Evolutionary conservation across 2,113 vertebrate species (phyloP).

Genomic region (Elephantulus edwardii): DNA sequence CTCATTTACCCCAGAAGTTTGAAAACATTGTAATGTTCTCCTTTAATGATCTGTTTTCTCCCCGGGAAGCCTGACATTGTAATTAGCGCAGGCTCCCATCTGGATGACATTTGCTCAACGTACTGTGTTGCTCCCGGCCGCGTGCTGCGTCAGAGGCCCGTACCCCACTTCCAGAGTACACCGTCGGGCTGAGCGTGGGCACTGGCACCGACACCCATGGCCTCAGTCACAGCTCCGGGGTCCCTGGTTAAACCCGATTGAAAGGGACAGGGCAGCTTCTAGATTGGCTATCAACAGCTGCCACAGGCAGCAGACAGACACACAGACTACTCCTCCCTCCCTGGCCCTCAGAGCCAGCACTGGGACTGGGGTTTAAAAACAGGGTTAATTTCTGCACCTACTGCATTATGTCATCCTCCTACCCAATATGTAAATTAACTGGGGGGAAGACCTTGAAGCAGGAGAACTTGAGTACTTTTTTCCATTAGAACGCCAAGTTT

Average conservation of each 20-base stretch:
- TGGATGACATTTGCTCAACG: conserved; percentile 36
- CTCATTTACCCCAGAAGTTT: conserved; percentile 52
- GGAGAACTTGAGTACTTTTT: neutral
- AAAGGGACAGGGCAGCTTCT: neutral
- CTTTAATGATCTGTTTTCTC: conserved; percentile 71
- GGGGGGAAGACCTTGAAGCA: neutral
- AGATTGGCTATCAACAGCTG: rapidly evolving
- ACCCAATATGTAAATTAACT: neutral
- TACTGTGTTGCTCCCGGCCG: neutral
- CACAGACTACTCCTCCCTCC: rapidly evolving
- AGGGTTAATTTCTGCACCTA: neutral
- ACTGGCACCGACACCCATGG: rapidly evolving
- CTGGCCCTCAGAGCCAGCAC: rapidly evolving
- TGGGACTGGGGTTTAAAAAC: neutral
- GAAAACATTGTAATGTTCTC: conserved; percentile 73
- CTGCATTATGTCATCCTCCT: neutral
- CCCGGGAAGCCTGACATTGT: conserved; percentile 69
- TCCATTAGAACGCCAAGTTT: neutral
- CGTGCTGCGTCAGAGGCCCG: neutral
- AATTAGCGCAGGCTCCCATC: conserved; percentile 71
- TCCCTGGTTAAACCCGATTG: rapidly evolving
- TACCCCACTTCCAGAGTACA: rapidly evolving
- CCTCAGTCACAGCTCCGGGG: neutral
- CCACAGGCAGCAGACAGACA: rapidly evolving
- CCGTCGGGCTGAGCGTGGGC: neutral